These are phyloP conservation scores for Drosophila testacea DNA, from an alignment of 2,888 invertebrate genomes.

Conservation along the genomic window DNA sequence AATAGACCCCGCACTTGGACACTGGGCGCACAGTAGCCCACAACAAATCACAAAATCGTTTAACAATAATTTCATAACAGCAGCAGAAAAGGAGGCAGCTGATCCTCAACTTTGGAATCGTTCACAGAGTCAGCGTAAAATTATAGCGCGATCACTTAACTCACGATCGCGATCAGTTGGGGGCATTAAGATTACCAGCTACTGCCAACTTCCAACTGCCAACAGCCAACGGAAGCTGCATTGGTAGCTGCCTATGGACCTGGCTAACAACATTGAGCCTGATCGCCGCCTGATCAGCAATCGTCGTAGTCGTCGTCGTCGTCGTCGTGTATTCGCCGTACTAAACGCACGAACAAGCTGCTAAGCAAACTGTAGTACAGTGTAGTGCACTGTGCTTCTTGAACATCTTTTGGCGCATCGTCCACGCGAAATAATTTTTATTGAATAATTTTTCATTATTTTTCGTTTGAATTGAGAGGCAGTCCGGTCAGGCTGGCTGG, in stretches of 20 bases:
- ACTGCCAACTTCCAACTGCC: conserved; percentile 41
- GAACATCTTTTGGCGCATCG: conserved; percentile 53
- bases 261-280: conserved; percentile 28
- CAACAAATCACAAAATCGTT: conserved; percentile 81
- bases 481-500: conserved; percentile 26
- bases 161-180: conserved; percentile 84
- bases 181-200: conserved; percentile 83
- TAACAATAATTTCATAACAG: conserved; percentile 81
- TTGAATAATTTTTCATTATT: conserved; percentile 85
- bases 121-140: conserved; percentile 76
- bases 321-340: conserved; percentile 29
- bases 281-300: conserved; percentile 59
- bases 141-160: conserved; percentile 86
- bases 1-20: conserved; percentile 51
- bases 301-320: conserved; percentile 33
- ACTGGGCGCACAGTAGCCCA: conserved; percentile 72
- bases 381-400: conserved; percentile 1
- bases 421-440: conserved; percentile 82
- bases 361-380: conserved; percentile 16
- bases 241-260: conserved; percentile 47
- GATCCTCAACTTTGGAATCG: conserved; percentile 23
- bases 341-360: conserved; percentile 65
- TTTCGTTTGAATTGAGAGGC: conserved; percentile 80
- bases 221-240: conserved; percentile 74
- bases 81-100: conserved; percentile 27